Percentiles rank a stretch among this genome's conserved stretches.
Conservation (phyloP, 92 coral and sea anemone species). For the Phenganax marumi region DNA sequence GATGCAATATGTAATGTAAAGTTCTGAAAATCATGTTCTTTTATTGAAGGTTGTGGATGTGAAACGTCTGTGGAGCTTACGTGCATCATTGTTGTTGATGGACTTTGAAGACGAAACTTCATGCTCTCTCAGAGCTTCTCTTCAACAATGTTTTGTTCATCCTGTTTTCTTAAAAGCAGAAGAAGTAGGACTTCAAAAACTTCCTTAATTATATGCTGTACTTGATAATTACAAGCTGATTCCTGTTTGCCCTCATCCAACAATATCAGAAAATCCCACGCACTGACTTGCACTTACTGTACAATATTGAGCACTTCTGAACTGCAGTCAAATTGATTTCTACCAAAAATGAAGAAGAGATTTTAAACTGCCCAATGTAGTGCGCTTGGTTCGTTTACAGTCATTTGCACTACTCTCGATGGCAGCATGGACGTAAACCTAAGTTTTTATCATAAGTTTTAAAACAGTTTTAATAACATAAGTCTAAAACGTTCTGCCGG, state of each 20-base stretch:
- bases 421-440: no score
- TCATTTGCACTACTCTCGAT: no score
- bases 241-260: background rate
- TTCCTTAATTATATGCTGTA: background rate
- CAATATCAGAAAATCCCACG: background rate
- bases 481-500: no score
- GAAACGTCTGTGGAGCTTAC: conserved; percentile 85
- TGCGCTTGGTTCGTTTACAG: no score
- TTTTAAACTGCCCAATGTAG: no score
- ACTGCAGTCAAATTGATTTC: no score
- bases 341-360: no score
- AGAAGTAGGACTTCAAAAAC: conserved; percentile 58
- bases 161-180: conserved; percentile 79
- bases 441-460: background rate
- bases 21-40: background rate
- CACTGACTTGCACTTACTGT: no score
- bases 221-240: background rate
- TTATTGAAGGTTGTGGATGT: conserved; percentile 73
- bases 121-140: conserved; percentile 71
- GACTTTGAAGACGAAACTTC: conserved; percentile 90
- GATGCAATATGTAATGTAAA: background rate
- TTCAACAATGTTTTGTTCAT: conserved; percentile 88
- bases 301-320: no score
- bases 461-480: no score
- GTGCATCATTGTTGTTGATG: conserved; percentile 76